Evolutionary conservation across 2,797 vertebrate genomes (phyloP).

Genomic region (Artibeus lituratus): DNA sequence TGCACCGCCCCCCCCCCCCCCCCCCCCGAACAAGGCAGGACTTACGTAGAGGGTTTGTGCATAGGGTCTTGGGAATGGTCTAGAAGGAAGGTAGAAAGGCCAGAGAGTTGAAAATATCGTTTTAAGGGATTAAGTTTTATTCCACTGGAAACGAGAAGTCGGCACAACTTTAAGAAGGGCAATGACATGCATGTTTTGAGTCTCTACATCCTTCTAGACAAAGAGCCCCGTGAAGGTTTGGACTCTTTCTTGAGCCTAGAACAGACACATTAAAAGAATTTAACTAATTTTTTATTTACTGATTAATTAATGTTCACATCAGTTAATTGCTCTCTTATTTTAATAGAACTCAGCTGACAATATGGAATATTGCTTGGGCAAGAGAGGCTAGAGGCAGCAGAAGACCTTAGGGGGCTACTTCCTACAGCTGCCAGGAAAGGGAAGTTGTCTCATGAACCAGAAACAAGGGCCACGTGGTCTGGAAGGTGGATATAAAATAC

Average conservation of each 20-base stretch:
- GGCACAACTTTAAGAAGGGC: not conserved
- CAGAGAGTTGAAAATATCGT: not conserved
- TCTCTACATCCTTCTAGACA: not conserved
- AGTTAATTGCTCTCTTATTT: not conserved
- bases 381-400: not conserved
- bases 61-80: not conserved
- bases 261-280: not conserved
- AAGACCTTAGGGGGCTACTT: not conserved
- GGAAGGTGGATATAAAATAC: not conserved
- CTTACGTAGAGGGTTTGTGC: not conserved
- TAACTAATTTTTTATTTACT: not conserved
- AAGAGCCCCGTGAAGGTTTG: not conserved
- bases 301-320: not conserved
- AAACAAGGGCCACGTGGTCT: not conserved
- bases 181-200: not conserved
- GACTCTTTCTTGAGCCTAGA: not conserved
- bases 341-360: not conserved
- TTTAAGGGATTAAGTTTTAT: not conserved
- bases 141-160: not conserved
- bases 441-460: not conserved
- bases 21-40: not conserved
- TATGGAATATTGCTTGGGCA: not conserved
- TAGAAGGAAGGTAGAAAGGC: not conserved
- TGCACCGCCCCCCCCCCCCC: rapidly evolving
- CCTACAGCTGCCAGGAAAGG: not conserved